Evolutionary conservation across 2,113 vertebrate species (phyloP), one percentile per base, ranked within the genome.

Genomic region (Solea senegalensis): DNA sequence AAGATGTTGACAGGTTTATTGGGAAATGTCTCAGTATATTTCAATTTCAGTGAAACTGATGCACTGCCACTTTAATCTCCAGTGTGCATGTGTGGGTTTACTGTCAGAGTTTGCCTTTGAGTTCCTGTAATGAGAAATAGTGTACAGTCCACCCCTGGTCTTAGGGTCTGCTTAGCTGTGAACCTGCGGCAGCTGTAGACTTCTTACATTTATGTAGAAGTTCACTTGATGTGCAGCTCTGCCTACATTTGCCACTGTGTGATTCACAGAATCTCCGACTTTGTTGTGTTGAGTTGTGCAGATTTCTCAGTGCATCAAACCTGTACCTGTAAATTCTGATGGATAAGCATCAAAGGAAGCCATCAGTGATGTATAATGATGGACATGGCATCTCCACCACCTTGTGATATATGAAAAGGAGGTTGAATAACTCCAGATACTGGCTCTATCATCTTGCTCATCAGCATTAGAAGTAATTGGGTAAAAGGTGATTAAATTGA

Each of bases 151-250:
- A 52, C 55, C 56, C 28, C 5, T 34, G 28, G 28, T 55, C 62
- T 27, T 43, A 56, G 53, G 63, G 41, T 58, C 68, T 78, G 39
- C 58, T 78, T 82, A 77, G 66, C 62, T 45, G 66, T 40, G 45
- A 52, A 44, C 64, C 45, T 21, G 65, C 66, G 51, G 41, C 54
- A 57, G 60, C 56, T 34, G 27, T 49, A 69, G 49, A 66, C 56
- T 66, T 72, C 59, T 57, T 67, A 80, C 70, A 69, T 68, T 65
- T 66, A 52, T 16, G 59, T 9, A 52, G 11, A 52, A 68, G 59
- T 26, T 14, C 58, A 53, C 68, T 62, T 72, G 72, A 64, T 61
- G 54, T 72, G 26, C 51, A 5, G 45, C 6, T 67, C 48, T 53
- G 45, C 39, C 54, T 48, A 49, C 2, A 27, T 49, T 51, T 51